Conservation (phyloP, 2,888 invertebrate species). For the Trichogramma evanescens region DNA sequence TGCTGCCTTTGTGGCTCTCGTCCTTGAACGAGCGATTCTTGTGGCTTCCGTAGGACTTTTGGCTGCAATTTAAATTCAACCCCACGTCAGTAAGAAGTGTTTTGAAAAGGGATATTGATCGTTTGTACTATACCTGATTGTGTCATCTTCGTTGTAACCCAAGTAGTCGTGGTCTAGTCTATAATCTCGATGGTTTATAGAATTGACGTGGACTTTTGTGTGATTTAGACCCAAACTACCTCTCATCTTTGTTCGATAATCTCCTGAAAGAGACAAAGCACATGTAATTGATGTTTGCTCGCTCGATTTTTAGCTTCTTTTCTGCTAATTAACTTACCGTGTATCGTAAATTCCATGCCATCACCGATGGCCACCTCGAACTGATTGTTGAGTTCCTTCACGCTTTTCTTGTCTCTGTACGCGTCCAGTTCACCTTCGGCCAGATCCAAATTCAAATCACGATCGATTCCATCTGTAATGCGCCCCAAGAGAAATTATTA, state of each 20-base stretch:
- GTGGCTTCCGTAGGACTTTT: conserved; percentile 88
- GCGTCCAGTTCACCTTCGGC: conserved; percentile 70
- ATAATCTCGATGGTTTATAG: conserved; percentile 74
- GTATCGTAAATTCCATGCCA: conserved; percentile 89
- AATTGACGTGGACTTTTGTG: conserved; percentile 69
- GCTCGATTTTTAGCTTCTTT: no score
- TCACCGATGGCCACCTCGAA: conserved; percentile 87
- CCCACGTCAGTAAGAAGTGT: conserved; percentile 21
- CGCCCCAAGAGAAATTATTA: conserved; percentile 19
- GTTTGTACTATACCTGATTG: conserved; percentile 46
- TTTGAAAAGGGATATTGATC: conserved; percentile 26
- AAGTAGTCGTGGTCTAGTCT: conserved; percentile 66
- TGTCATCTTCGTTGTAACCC: conserved; percentile 60
- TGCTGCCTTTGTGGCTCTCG: conserved; percentile 85
- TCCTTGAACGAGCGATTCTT: conserved; percentile 83
- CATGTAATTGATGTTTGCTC: no score
- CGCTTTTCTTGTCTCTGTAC: conserved; percentile 80
- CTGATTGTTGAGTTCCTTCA: conserved; percentile 61
- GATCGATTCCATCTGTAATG: conserved; percentile 57
- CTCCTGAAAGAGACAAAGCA: conserved; percentile 52
- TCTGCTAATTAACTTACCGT: conserved; percentile 53
- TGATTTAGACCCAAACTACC: conserved; percentile 75
- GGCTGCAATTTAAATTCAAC: conserved; percentile 51
- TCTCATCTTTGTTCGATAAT: conserved; percentile 74
- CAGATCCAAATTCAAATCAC: conserved; percentile 60